Base-by-base conservation (phyloP, 2,888 invertebrate genomes). In the Hydrotaea diabolus region DNA sequence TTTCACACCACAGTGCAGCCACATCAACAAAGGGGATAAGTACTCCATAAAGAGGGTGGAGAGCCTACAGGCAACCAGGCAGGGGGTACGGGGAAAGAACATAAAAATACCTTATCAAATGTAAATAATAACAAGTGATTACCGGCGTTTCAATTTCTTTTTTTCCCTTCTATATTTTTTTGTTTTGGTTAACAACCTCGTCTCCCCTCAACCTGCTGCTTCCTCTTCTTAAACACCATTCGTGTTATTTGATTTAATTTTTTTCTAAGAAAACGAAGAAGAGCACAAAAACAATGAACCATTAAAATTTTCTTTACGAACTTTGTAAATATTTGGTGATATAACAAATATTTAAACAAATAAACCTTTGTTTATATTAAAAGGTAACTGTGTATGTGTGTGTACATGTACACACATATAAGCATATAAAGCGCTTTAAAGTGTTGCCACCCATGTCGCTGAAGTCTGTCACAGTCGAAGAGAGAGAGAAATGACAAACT, bases 71-170 rank as follows among this genome's bases (percentile, higher is more conserved):
- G n/a, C n/a, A n/a, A n/a, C n/a, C n/a, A 43, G 49, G n/a, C 15
- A 7, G 2, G 49, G 49, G 49, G 49, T 49, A n/a, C n/a, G 1
- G 8, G 8, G 17, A 75, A 43, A 17, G 23, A 26, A 59, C 57
- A 75, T 39, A 75, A 62, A 31, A 39, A 21, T 73, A 77, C 21
- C 71, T 79, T 76, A 82, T 82, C 82, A 76, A 76, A 76, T 55
- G 76, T 73, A 79, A 83, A 79, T 76, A 83, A 74, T 76, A 39
- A 62, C 77, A 79, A 79, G 72, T 79, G 82, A 82, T 82, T 82
- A 75, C 66, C 55, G 66, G 57, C 77, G 21, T 77, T 78, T 78
- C 74, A 77, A 74, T 77, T 69, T 49, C 43, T n/a, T n/a, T 36
- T 59, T 39, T 17, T n/a, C 39, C n/a, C n/a, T 31, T n/a, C 36